Evolutionary conservation across 2,797 vertebrate species (phyloP).

Genomic region (Cuculus canorus): DNA sequence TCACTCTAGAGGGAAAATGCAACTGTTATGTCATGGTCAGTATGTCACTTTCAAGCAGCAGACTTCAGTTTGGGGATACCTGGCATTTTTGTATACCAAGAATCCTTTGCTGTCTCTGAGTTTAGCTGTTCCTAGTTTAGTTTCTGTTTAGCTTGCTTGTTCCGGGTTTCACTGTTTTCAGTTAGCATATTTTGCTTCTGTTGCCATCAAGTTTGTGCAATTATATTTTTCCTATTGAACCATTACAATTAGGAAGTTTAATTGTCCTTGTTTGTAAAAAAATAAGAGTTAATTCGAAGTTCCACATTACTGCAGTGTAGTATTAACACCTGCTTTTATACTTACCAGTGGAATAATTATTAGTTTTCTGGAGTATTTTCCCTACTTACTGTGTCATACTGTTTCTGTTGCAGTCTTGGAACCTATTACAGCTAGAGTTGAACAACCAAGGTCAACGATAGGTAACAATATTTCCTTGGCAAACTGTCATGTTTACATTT

Average conservation of each 20-base stretch:
- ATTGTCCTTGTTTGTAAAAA: neutral
- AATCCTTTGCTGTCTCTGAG: neutral
- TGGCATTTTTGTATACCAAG: neutral
- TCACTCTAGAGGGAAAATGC: neutral
- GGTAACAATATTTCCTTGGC: conserved; percentile 68
- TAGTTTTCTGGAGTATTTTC: neutral
- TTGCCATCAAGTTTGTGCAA: neutral
- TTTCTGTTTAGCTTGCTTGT: neutral
- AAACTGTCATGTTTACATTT: conserved; percentile 26
- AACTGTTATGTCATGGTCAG: neutral
- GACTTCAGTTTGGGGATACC: neutral
- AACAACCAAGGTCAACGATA: conserved; percentile 68
- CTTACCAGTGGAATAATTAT: neutral
- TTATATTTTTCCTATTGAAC: neutral
- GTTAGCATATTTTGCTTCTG: neutral
- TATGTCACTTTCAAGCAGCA: neutral
- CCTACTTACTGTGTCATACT: neutral
- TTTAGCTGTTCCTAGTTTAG: too few relatives aligned
- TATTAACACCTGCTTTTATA: neutral
- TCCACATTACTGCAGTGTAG: neutral
- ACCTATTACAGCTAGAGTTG: conserved; percentile 65
- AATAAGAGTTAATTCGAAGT: neutral
- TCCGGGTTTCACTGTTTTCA: neutral
- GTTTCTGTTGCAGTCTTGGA: conserved; percentile 68
- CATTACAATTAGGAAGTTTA: neutral